phyloP scores from a whole-genome alignment of 2,113 vertebrate species.

The Eurystomus gularis region DNA sequence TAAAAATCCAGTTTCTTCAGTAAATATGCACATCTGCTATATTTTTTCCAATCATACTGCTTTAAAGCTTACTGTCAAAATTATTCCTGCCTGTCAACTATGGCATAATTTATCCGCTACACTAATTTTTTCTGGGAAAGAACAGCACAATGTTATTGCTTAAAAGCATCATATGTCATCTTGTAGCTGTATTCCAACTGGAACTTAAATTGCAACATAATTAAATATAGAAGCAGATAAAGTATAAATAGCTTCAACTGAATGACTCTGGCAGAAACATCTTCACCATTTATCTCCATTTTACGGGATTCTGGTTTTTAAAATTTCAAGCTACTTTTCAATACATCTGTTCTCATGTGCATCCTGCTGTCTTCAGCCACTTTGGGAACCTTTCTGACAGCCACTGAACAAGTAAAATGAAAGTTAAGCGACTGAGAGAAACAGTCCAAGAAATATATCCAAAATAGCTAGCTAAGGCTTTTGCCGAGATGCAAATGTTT shows the following conservation, averaged over 20 bases:
- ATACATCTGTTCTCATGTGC: background rate
- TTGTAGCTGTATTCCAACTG: background rate
- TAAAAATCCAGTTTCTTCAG: background rate
- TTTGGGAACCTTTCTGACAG: background rate
- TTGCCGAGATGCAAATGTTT: background rate
- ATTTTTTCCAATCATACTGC: background rate
- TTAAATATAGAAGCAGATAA: slow-evolving; percentile 29
- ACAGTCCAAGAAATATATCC: background rate
- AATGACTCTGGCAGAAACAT: background rate
- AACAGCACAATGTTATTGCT: background rate
- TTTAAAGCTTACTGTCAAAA: slow-evolving; percentile 34
- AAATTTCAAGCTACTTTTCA: background rate
- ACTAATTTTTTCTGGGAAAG: background rate
- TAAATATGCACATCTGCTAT: background rate
- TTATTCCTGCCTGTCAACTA: background rate
- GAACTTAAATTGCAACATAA: slow-evolving; percentile 1
- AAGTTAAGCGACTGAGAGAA: background rate
- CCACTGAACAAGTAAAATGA: background rate
- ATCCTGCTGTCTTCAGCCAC: background rate
- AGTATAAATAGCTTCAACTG: slow-evolving; percentile 26
- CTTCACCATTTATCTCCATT: background rate
- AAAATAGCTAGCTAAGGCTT: background rate
- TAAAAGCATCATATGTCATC: background rate
- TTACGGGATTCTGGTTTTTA: background rate
- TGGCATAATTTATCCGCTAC: background rate